Evolutionary conservation across 1,140 invertebrate species (phyloP), one percentile per base, ranked within the genome.

Genomic region (Drosophila ambigua): DNA sequence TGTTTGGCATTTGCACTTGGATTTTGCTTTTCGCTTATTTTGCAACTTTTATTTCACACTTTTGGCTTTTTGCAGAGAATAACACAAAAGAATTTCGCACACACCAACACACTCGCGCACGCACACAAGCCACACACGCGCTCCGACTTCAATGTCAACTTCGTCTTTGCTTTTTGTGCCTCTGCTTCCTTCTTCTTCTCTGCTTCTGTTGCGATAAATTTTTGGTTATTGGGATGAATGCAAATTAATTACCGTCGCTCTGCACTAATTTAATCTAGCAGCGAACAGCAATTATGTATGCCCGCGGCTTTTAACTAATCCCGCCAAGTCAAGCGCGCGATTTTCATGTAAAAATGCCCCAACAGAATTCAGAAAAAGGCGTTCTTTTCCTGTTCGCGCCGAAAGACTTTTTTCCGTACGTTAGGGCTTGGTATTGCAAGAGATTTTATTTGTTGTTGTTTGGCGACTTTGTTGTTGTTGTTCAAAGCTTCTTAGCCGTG

Each of bases 131-230:
- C 31, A 50, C 39, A 52, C 44, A 20, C 73, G 50, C 44, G 51
- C 54, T 16, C 26, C 50, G 48, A 78, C 78, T 87, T 85, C 82
- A 85, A 85, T 85, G 82, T 85, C 82, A 85, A 87, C 74, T 85
- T 73, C 60, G 23, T 24, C 35, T 64, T 58, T 6, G 26, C 20
- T 20, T 20, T 15, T 44, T 58, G 16, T 8, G 59, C 16, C 28
- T 43, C 41, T 31, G 4, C 13, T 39, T 46, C 20, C 23, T 35
- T 13, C 5, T 24, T 15, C 5, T 23, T 35, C 26, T 26, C 1
- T 9, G 20, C 15, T 73, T 15, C 24, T 51, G 28, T 41, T 43
- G 9, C 11, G 8, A 35, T 35, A 35, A 35, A 31, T 8, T 44
- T 20, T 9, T 39, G 31, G 7, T 41, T 48, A 43, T 41, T 20